These are phyloP conservation scores for Mormyrops boulengeri DNA, from an alignment of 2,797 vertebrate genomes.

Conservation along the genomic window DNA sequence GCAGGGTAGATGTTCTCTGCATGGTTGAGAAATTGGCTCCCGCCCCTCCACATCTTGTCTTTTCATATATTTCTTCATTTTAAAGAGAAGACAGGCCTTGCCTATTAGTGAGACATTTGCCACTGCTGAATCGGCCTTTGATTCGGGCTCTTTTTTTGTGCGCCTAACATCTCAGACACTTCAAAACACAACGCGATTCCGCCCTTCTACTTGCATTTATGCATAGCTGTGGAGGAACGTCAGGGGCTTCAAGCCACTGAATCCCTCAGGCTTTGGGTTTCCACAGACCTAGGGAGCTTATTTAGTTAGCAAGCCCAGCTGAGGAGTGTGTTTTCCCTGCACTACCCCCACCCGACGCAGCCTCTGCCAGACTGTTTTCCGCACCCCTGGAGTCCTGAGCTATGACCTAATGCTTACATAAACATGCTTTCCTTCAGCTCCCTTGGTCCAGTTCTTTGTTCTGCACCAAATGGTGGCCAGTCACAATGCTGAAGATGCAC, in stretches of 20 bases:
- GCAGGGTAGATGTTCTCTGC: background rate
- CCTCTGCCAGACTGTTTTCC: background rate
- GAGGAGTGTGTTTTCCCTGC: background rate
- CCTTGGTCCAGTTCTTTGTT: background rate
- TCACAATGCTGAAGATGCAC: background rate
- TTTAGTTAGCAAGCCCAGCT: background rate
- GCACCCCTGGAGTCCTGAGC: background rate
- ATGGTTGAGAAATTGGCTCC: background rate
- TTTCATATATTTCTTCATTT: background rate
- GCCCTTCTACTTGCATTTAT: background rate
- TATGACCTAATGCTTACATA: conserved; percentile 12
- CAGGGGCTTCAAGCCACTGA: background rate
- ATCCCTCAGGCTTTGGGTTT: background rate
- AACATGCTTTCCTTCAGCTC: background rate
- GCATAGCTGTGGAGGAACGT: background rate
- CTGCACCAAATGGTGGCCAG: background rate
- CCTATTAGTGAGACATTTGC: background rate
- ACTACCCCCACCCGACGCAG: background rate
- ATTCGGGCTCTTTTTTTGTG: background rate
- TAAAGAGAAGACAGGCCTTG: background rate
- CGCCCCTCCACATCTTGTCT: background rate
- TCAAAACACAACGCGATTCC: background rate
- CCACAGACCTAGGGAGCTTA: background rate
- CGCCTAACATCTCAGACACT: background rate
- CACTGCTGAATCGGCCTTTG: background rate